These are phyloP conservation scores for Lacanobia oleracea DNA, from an alignment of 2,888 invertebrate species.

Conservation along the genomic window DNA sequence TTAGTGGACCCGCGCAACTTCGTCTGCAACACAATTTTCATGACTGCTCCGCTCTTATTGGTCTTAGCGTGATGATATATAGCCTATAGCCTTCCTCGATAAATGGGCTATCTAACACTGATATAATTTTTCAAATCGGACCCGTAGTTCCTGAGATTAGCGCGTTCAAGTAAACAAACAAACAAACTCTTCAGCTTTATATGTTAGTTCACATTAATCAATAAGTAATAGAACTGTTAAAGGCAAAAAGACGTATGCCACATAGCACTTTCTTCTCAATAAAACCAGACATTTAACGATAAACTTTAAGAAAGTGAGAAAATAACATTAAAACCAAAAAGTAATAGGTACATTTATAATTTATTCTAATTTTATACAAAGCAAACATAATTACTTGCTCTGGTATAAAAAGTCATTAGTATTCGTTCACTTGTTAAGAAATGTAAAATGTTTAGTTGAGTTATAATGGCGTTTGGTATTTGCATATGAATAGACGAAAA, in stretches of 20 bases:
- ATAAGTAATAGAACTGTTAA: no score
- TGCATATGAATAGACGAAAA: constrained; percentile 22
- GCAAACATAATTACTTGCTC: constrained; percentile 19
- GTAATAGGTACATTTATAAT: constrained; percentile 2
- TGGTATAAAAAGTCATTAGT: constrained; percentile 19
- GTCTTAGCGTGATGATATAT: no score
- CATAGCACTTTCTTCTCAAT: neutral
- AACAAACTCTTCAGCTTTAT: no score
- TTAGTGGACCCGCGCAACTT: no score
- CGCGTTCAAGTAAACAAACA: no score
- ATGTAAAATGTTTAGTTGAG: neutral
- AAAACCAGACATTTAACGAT: constrained; percentile 1
- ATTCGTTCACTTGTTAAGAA: neutral
- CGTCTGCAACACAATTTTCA: no score
- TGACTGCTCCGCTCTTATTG: no score
- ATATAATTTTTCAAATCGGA: no score
- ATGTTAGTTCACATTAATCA: no score
- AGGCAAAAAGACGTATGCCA: neutral
- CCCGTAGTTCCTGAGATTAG: no score
- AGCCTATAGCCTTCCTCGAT: no score
- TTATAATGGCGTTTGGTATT: constrained; percentile 6
- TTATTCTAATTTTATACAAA: constrained; percentile 35
- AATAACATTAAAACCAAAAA: constrained; percentile 8
- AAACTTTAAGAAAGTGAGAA: constrained; percentile 22
- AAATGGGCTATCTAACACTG: no score